Evolutionary conservation across 2,888 invertebrate genomes (phyloP).

Genomic region (Drosophila atripex): DNA sequence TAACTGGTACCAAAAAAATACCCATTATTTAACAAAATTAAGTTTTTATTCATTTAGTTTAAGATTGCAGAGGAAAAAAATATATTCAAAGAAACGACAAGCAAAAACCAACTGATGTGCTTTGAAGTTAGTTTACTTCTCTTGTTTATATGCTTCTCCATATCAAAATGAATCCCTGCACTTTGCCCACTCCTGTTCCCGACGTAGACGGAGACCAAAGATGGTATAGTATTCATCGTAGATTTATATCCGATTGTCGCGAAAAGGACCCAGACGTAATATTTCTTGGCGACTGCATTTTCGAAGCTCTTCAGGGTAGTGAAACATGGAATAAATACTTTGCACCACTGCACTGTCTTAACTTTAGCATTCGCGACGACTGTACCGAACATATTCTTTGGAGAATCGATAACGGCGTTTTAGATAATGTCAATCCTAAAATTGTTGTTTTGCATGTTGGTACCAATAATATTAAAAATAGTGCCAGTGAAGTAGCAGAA

Average conservation of each 20-base stretch:
- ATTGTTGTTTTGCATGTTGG: slow-evolving; percentile 94
- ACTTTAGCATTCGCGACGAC: slow-evolving; percentile 93
- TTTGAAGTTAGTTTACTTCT: no score
- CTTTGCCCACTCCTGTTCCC: slow-evolving; percentile 87
- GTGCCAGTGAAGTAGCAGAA: slow-evolving; percentile 91
- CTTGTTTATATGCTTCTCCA: no score
- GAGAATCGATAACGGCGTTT: slow-evolving; percentile 94
- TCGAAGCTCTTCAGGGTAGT: slow-evolving; percentile 92
- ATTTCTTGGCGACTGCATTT: slow-evolving; percentile 94
- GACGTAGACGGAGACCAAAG: slow-evolving; percentile 93
- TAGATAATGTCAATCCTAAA: slow-evolving; percentile 95
- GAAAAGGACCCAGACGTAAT: slow-evolving; percentile 96
- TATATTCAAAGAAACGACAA: no score
- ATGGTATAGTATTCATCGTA: slow-evolving; percentile 86
- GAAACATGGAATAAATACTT: slow-evolving; percentile 95
- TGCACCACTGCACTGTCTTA: slow-evolving; percentile 95
- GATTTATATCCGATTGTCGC: slow-evolving; percentile 92
- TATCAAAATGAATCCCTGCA: no score
- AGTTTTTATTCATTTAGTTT: no score
- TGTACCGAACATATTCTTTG: slow-evolving; percentile 94
- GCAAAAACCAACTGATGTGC: no score
- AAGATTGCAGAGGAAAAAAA: no score
- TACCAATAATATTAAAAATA: slow-evolving; percentile 93
- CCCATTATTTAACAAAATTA: no score
- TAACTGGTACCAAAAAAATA: no score